Evolutionary conservation across 2,888 invertebrate species (phyloP), one percentile per base, ranked within the genome.

Genomic region (Deilephila porcellus): DNA sequence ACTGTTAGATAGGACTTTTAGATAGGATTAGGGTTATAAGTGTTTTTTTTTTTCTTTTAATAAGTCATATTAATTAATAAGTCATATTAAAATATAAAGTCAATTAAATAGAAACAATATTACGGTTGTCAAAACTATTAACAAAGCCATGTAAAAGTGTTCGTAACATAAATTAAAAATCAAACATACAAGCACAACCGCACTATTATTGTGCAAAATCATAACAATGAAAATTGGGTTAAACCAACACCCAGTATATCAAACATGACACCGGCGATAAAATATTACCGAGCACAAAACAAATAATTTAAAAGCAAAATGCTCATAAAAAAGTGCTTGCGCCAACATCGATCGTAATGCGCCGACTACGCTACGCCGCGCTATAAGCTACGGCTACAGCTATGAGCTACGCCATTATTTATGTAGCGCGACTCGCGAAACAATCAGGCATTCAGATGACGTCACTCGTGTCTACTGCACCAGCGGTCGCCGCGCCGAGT

Each of bases 331-430:
- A 74, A 78, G 75, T 74, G 74, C 71, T 63, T 60, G 75, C 71
- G 70, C 73, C 73, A 64, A 70, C 74, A 76, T 79, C 77, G 77
- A 77, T 77, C 79, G 74, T 62, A 74, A 71, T 72, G 76, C 74
- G 75, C 74, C 71, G 74, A 64, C 75, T 77, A 71, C 75, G 73
- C 52, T 71, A 71, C 70, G 63, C 62, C 60, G 73, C 71, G 71
- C 52, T 52, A 25, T 52, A 64, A 75, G 71, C 79, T 78, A 80
- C 80, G 78, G 72, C 73, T 52, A 52, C 64, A 52, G 80, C 82
- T 81, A 81, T 83, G 84, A 52, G 80, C 82, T 81, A 81, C 83
- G 84, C 74, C 77, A 83, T 83, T 82, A 83, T 79, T 82, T 82
- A 83, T 79, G 79, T 79, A 80, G 75, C 75, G 71, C 64, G 72